Base-by-base conservation (phyloP, 2,888 invertebrate species). In the Lacanobia wlatinum region DNA sequence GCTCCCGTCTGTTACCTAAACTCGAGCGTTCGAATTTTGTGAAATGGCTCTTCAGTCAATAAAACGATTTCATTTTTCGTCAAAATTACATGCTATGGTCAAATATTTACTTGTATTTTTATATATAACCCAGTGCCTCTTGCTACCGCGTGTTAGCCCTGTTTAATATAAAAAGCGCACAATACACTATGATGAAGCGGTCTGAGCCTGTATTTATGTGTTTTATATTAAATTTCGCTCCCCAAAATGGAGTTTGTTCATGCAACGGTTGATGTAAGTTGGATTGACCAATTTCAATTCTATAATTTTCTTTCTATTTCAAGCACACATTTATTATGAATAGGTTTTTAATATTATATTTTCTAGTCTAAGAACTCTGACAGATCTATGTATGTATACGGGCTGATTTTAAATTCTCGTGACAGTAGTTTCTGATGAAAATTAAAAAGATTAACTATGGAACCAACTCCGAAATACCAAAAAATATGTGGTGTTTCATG, bases 91-190 rank as follows among this genome's bases (percentile, higher is more conserved):
- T n/a, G 43, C 1, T 34, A 14, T 46, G 23, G 16, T 72, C 28
- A 43, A 52, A 16, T 21, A 50, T 7, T 3, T 43, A 18, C 40
- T 18, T 59, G 14, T 58, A 48, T 14, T n/a, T 48, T 40, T 0
- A 16, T 62, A 28, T 53, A 58, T 38, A 71, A 48, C 23, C 53
- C 46, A 80, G 52, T 61, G 71, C 76, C 80, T 76, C 78, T 61
- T 73, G 70, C 78, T 71, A 68, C 64, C 60, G 55, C 56, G 40
- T 76, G 40, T 78, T 78, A 80, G 79, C 77, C 76, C 73, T 9
- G 63, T 79, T 74, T 80, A 87, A 81, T 84, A 83, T 86, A 89
- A 86, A 87, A 89, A 90, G 90, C 91, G 87, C 84, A 79, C 80
- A 82, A 77, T 84, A 84, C 76, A 86, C 84, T 78, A 77, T 80